Base-by-base conservation (phyloP, 2,797 vertebrate genomes). In the Anguilla pacifica region DNA sequence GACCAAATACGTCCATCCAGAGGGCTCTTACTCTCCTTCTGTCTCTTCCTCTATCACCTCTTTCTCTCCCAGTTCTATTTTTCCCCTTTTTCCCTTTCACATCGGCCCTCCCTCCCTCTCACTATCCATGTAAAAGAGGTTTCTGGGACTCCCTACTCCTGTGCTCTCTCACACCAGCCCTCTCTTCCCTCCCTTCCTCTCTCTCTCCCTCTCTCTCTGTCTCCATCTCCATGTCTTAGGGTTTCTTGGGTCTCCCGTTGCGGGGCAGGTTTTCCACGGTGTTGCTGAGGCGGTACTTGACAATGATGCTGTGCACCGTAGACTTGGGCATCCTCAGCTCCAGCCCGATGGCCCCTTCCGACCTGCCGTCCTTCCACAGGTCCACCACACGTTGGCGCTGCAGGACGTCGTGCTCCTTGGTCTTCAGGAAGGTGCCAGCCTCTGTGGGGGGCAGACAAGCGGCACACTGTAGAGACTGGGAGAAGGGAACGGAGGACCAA, bases 361-460 rank as follows among this genome's bases (percentile, higher is more conserved):
- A 97, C 93, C 95, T 96, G 93, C 96, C 96, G 59, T 96, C 96
- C 93, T 97, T 97, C 96, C 96, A 96, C 83, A 96, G 96, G 94
- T 97, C 96, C 94, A 97, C 96, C 94, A 97, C 96, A 35, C 96
- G 94, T 94, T 97, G 96, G 92, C 96, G 95, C 95, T 97, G 96
- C 91, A 93, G 94, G 93, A 96, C 94, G 87, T 96, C 96, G 22
- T 97, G 96, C 92, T 97, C 96, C 96, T 97, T 97, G 94, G 96
- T 97, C 96, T 97, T 97, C 95, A 96, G 95, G 95, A 95, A 96
- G 91, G 93, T 90, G 84, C 88, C 87, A 91, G 95, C 96, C 96
- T 97, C 96, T 97, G 96, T 97, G 96, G 95, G 95, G 79, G 96
- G 96, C 96, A 97, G 95, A 97, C 95, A 96, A 96, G 96, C 94